Conservation (phyloP, 1,140 invertebrate genomes). For the Aphelinus atriplicis region DNA sequence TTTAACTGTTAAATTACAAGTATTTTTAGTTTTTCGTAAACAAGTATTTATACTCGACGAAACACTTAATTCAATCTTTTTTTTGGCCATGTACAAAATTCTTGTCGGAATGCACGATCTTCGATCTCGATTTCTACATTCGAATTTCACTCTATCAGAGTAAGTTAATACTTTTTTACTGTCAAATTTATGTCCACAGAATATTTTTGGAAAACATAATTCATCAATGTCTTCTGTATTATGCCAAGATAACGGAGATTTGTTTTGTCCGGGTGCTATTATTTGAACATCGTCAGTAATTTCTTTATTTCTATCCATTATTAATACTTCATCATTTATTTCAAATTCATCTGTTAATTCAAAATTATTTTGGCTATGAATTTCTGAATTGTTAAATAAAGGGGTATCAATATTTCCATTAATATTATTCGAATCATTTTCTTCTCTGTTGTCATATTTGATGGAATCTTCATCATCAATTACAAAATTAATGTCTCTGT, state of each 20-base stretch:
- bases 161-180: too few species aligned
- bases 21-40: slow-evolving; percentile 12
- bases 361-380: too few species aligned
- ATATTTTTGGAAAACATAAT: too few species aligned
- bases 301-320: background rate
- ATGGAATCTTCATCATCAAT: too few species aligned
- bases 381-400: too few species aligned
- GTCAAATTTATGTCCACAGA: too few species aligned
- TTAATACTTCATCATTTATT: slow-evolving; percentile 1
- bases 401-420: too few species aligned
- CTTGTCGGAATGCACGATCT: background rate
- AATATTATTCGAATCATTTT: too few species aligned
- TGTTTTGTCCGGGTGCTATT: background rate
- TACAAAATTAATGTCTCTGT: background rate
- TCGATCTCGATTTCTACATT: background rate
- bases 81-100: slow-evolving; percentile 16
- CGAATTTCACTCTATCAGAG: too few species aligned
- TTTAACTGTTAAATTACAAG: background rate
- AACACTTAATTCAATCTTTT: slow-evolving; percentile 1
- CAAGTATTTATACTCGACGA: slow-evolving; percentile 5
- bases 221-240: too few species aligned
- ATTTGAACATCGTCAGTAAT: background rate
- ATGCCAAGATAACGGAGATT: too few species aligned
- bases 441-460: background rate
- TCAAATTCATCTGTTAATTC: background rate